Base-by-base conservation (phyloP, 2,888 invertebrate species). In the Lutraria lutraria region DNA sequence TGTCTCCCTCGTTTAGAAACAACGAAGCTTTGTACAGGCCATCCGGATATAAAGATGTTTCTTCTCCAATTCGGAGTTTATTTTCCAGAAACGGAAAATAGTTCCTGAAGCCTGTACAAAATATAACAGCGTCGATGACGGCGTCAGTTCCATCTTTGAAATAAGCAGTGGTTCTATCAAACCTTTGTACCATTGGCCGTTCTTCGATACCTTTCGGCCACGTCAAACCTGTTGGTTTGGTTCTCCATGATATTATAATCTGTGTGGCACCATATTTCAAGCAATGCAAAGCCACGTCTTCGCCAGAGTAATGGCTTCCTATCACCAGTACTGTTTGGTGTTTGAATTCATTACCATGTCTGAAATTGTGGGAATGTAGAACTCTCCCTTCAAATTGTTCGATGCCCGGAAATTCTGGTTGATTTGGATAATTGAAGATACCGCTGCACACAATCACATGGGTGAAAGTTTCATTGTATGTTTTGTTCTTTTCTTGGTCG, bases 301-400 rank as follows among this genome's bases (percentile, higher is more conserved):
- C 91, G 0, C 84, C 91, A 0, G 91, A 91, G 29, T 84, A 88
- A 60, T 81, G 81, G 19, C 83, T 54, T 0, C 91, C 91, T 12
- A 89, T 72, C 3, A 89, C 52, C 60, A 91, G 52, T 0, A 88
- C 8, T 3, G 53, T 21, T 80, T 84, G 80, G 54, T 68, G 88
- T 83, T 86, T 85, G 79, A 86, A 91, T 25, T 89, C 81, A 0
- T 31, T 8, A 0, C 68, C 89, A 52, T 88, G 53, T 25, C 85
- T 43, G 83, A 91, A 91, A 68, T 91, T 86, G 79, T 91, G 89
- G 31, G 90, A 84, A 54, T 90, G 90, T 13, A 90, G 31, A 15
- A 87, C 63, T 19, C 88, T 34, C 15, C 88, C 90, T 13, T 13
- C n/a, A 43, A 90, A 90, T 2, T 60, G 43, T 13, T 86, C 85